These are phyloP conservation scores for Danaus melanippus DNA, from an alignment of 1,140 invertebrate genomes.

Conservation along the genomic window DNA sequence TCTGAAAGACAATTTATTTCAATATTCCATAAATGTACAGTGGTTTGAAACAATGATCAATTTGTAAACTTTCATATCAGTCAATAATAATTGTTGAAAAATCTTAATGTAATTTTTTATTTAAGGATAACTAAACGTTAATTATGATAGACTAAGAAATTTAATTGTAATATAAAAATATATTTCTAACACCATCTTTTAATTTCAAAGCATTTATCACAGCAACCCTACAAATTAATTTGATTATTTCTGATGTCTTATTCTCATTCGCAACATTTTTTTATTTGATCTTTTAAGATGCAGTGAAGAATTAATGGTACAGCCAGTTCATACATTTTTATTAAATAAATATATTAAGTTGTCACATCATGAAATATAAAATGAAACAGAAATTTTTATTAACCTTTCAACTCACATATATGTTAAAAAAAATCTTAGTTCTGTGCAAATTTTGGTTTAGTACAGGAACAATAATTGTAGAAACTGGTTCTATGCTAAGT, in stretches of 20 bases:
- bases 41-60: neutral
- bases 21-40: slow-evolving; percentile 6
- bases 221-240: slow-evolving; percentile 17
- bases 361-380: no score
- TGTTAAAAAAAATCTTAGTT: neutral
- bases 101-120: no score
- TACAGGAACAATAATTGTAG: slow-evolving; percentile 34
- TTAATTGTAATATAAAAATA: slow-evolving; percentile 22
- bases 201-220: slow-evolving; percentile 35
- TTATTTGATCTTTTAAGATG: no score
- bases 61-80: no score
- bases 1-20: neutral
- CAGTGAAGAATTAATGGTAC: no score
- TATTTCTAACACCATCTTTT: slow-evolving; percentile 27
- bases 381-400: no score
- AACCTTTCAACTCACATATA: no score
- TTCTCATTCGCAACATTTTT: no score
- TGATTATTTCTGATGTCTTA: no score
- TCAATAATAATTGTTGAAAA: no score
- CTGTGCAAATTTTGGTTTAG: slow-evolving; percentile 34
- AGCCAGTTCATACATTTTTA: no score
- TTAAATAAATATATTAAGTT: no score
- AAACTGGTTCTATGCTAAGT: slow-evolving; percentile 1
- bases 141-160: slow-evolving; percentile 8
- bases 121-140: neutral